Base-by-base conservation (phyloP, 1,140 invertebrate genomes). In the Panagrolaimus sp. region DNA sequence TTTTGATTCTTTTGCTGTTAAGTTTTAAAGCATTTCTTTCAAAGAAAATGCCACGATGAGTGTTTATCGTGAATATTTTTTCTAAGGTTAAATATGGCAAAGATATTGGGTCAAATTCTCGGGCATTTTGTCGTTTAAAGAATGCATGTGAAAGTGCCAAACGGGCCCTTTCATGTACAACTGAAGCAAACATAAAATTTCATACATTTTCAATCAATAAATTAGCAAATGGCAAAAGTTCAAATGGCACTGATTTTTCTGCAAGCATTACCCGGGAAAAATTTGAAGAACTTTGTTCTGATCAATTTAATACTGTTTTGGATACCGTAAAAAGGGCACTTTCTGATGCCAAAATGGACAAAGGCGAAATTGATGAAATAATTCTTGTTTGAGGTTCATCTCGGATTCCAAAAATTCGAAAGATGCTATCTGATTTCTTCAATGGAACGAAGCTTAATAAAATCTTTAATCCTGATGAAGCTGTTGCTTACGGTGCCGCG, bases 381-480 rank as follows among this genome's bases (percentile, higher is more conserved):
- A 93, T 97, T 43, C 86, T 97, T 26, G 94, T 97, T 58, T 94
- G 94, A 76, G 94, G 94, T 48, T 97, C 94, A 17, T 96, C 94
- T 43, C 90, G 94, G 86, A 97, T 97, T 76, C 94, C 94, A 58
- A 96, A 96, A 85, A 91, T 97, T 69, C 94, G 97, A 86, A 94
- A 93, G 70, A 78, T 89, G 1, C 83, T 89, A 6, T 86, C 88
- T 71, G 88, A 89, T 70, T 89, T 88, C 81, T 89, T 89, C 83
- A 94, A 94, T 76, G 94, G 94, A 69, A 96, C 96, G 85, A 92
- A 96, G 85, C 87, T 97, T 67, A 97, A 96, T 88, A 96, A 95
- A 81, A 91, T 90, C 21, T 78, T 85, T 68, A 83, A 85, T 71
- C 84, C 85, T 10, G 84, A 86, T 66, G 84, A 86, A 69, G 84